Conservation (phyloP, 2,888 invertebrate genomes). For the Nycteola revayana region DNA sequence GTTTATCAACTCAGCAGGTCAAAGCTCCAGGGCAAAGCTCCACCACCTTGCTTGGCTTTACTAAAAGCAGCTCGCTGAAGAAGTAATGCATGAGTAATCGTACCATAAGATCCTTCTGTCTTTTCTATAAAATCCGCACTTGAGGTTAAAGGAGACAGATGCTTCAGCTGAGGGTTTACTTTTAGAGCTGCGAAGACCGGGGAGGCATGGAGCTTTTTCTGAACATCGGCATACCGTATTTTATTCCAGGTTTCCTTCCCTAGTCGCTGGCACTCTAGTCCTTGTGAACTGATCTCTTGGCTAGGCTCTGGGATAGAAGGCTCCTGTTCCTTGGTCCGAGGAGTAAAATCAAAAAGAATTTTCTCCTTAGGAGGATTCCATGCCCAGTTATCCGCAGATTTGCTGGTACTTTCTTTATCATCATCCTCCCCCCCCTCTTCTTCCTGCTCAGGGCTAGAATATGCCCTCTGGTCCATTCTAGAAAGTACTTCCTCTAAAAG, state of each 20-base stretch:
- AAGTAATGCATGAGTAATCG: conserved; percentile 9
- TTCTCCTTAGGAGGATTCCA: neutral
- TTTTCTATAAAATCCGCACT: too few relatives aligned
- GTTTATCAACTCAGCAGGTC: too few relatives aligned
- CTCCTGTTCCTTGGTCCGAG: neutral
- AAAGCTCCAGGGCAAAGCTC: too few relatives aligned
- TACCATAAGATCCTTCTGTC: too few relatives aligned
- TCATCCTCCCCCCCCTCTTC: too few relatives aligned
- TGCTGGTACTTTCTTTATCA: too few relatives aligned
- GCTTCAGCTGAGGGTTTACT: conserved; percentile 6
- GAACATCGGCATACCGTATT: conserved; percentile 8
- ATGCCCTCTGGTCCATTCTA: neutral
- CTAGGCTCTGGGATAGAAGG: conserved; percentile 1
- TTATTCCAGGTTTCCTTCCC: conserved; percentile 3
- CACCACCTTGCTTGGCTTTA: too few relatives aligned
- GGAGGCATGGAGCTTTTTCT: conserved; percentile 16
- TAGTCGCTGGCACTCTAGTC: conserved; percentile 1
- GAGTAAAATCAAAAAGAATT: neutral
- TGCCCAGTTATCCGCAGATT: too few relatives aligned
- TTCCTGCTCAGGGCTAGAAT: too few relatives aligned
- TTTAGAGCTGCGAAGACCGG: conserved; percentile 10
- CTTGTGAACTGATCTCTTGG: conserved; percentile 1
- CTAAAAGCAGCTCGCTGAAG: conserved; percentile 7
- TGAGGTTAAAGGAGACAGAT: too few relatives aligned
- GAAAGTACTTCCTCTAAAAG: conserved; percentile 1